Evolutionary conservation across 2,888 invertebrate genomes (phyloP), one percentile per base, ranked within the genome.

Genomic region (Micropterix aruncella): DNA sequence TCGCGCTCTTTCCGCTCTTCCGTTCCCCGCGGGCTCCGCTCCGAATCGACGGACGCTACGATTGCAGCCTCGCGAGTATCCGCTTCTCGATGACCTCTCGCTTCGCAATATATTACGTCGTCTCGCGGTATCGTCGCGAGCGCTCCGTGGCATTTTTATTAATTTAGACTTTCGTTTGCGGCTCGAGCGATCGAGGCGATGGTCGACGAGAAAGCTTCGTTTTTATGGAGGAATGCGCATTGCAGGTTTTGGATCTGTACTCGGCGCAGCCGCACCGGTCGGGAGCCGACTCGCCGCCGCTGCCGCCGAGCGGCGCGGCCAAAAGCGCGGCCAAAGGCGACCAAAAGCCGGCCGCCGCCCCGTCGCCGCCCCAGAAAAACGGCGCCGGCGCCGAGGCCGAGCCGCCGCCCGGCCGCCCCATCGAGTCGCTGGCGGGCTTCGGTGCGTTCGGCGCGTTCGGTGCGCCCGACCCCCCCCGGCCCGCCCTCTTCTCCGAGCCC

Each of bases 221-320:
- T n/a, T n/a, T n/a, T n/a, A n/a, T n/a, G n/a, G n/a, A n/a, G n/a
- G n/a, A n/a, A n/a, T n/a, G n/a, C n/a, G n/a, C n/a, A n/a, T 57
- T 56, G 0, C 57, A 81, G 69, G 80, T 82, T 9, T 63, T 96
- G 50, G 96, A 96, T 64, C 68, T 96, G 47, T 96, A 96, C 65
- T 87, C 89, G 1, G 80, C 84, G 53, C 75, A 85, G 49, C 73
- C 74, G 42, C 72, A 79, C 51, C 63, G 68, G 0, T 65, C 74
- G 7, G 75, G 78, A 12, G 74, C 75, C 0, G 82, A 83, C 45
- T 77, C 86, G 51, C 86, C 86, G 1, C 83, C 82, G 1, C 62
- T 75, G 19, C 60, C 70, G 37, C 66, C 75, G 17, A 57, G 70
- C 1, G 49, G 55, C 1, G 54, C 59, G 50, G 62, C 72, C 59